phyloP scores from a whole-genome alignment of 2,113 vertebrate genomes.

The Xyliphius kryptos region DNA sequence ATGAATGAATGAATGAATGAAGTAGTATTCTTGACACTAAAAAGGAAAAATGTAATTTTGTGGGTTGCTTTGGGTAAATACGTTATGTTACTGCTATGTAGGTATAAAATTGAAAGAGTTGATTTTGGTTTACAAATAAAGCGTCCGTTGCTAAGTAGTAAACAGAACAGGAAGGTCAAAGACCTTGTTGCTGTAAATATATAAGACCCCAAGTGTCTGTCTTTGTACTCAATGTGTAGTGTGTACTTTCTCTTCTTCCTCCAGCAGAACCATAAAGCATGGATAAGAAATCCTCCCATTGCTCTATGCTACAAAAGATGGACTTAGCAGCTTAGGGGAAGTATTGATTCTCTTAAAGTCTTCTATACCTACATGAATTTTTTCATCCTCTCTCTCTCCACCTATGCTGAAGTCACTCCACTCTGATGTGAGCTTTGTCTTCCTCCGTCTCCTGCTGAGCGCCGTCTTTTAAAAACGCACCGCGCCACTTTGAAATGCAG shows the following conservation, averaged over 20 bases:
- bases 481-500: slow-evolving; percentile 76
- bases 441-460: slow-evolving; percentile 64
- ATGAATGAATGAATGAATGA: too few species aligned
- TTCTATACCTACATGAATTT: slow-evolving; percentile 61
- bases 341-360: slow-evolving; percentile 58
- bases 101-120: too few species aligned
- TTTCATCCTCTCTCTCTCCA: slow-evolving; percentile 49
- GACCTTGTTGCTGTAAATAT: slow-evolving; percentile 23
- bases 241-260: slow-evolving; percentile 22
- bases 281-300: slow-evolving; percentile 58
- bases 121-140: too few species aligned
- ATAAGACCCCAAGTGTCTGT: slow-evolving; percentile 21
- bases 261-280: slow-evolving; percentile 46
- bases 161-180: slow-evolving; percentile 19
- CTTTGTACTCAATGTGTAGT: slow-evolving; percentile 18
- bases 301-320: slow-evolving; percentile 47
- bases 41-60: too few species aligned
- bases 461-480: slow-evolving; percentile 62
- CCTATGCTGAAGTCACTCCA: slow-evolving; percentile 74
- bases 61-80: too few species aligned
- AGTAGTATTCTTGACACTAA: too few species aligned
- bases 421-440: slow-evolving; percentile 78
- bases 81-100: too few species aligned
- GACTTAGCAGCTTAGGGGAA: slow-evolving; percentile 55
- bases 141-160: not conserved